phyloP scores from a whole-genome alignment of 2,888 invertebrate species.

The Drosophila crucigera region DNA sequence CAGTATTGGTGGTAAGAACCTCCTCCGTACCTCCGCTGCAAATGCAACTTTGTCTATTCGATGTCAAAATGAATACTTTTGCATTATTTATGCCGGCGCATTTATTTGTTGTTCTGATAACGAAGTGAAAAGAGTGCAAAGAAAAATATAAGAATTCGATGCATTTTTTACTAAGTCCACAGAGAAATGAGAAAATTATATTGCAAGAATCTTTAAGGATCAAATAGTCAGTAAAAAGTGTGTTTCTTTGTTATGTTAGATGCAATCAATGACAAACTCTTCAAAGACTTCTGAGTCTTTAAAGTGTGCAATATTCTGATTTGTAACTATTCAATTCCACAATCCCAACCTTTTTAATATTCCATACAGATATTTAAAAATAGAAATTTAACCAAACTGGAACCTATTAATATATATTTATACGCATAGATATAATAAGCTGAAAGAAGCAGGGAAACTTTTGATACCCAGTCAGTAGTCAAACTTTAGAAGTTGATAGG shows the following conservation, averaged over 20 bases:
- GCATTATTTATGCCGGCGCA: slow-evolving; percentile 77
- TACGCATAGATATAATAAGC: neutral
- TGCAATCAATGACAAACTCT: neutral
- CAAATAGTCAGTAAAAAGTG: slow-evolving; percentile 8
- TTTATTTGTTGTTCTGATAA: slow-evolving; percentile 76
- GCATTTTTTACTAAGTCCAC: slow-evolving; percentile 30
- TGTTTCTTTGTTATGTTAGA: neutral
- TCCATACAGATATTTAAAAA: neutral
- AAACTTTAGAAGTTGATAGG: too few species aligned
- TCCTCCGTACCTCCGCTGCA: neutral
- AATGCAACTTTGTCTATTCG: slow-evolving; percentile 79
- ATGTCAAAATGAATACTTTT: slow-evolving; percentile 82
- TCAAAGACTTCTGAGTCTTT: neutral
- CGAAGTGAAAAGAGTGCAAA: slow-evolving; percentile 47
- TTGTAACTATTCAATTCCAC: neutral
- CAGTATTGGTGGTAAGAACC: slow-evolving; percentile 33
- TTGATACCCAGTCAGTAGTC: too few species aligned
- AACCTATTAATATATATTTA: neutral
- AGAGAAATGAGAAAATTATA: slow-evolving; percentile 12
- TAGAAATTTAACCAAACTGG: neutral
- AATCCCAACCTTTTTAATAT: neutral
- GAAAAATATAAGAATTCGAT: slow-evolving; percentile 7
- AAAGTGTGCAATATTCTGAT: neutral
- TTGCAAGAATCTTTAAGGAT: slow-evolving; percentile 26
- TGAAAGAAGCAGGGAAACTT: neutral